Conservation (phyloP, 2,797 vertebrate genomes). For the Myotis daubentonii region DNA sequence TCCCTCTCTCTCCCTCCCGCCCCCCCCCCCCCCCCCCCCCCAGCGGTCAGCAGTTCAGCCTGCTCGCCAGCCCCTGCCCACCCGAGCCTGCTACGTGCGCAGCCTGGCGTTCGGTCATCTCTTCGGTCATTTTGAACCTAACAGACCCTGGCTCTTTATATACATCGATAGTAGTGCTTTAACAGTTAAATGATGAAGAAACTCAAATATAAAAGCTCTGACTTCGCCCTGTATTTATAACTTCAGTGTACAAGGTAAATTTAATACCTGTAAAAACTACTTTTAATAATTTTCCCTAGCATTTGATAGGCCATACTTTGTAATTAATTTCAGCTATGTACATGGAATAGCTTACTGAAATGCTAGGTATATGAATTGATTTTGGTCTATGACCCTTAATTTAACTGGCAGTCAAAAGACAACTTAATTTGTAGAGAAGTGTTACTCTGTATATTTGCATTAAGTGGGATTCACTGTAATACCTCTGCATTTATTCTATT, state of each 20-base stretch:
- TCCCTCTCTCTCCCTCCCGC: no score
- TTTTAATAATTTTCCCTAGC: constrained; percentile 36
- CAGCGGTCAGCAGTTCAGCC: no score
- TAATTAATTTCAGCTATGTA: constrained; percentile 79
- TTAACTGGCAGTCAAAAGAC: constrained; percentile 67
- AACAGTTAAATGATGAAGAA: constrained; percentile 83
- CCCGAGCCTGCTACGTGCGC: no score
- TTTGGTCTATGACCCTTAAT: constrained; percentile 82
- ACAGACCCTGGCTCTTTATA: no score
- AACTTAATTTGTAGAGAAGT: constrained; percentile 62
- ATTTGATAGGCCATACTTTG: constrained; percentile 75
- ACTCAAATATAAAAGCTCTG: constrained; percentile 83
- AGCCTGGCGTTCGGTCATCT: no score
- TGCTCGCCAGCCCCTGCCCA: no score
- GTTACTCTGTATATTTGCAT: constrained; percentile 66
- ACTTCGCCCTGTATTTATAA: constrained; percentile 82
- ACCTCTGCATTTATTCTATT: constrained; percentile 4
- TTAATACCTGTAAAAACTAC: constrained; percentile 74
- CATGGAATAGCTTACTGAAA: constrained; percentile 78
- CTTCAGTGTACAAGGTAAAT: constrained; percentile 79
- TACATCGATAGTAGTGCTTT: constrained; percentile 80
- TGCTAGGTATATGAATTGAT: constrained; percentile 78
- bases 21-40: no score
- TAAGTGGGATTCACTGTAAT: constrained; percentile 58
- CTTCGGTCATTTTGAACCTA: no score